phyloP scores from a whole-genome alignment of 2,888 invertebrate species.

The Eudasyphora cyanicolor region DNA sequence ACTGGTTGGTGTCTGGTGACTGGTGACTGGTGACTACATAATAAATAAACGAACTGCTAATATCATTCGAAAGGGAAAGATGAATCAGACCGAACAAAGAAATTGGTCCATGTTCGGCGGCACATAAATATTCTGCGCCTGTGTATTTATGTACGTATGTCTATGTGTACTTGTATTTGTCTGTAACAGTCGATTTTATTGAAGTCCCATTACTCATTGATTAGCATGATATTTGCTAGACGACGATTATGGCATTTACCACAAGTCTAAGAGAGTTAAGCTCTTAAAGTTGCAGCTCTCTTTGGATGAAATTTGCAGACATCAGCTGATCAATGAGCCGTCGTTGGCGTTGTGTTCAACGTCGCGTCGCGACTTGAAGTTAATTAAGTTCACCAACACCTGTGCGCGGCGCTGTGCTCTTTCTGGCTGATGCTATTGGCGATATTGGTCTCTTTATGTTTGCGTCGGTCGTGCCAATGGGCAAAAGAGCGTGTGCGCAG shows the following conservation, averaged over 20 bases:
- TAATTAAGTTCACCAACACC: constrained; percentile 63
- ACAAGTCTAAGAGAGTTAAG: neutral
- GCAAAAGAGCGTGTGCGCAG: constrained; percentile 38
- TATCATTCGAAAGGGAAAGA: constrained; percentile 15
- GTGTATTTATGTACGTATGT: too few relatives aligned
- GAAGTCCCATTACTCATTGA: constrained; percentile 50
- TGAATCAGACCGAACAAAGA: constrained; percentile 18
- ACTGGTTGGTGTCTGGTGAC: too few relatives aligned
- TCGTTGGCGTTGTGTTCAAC: constrained; percentile 20
- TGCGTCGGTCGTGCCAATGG: neutral
- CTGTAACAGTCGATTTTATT: neutral
- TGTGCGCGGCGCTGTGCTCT: constrained; percentile 19
- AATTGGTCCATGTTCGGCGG: constrained; percentile 9
- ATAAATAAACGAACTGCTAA: neutral
- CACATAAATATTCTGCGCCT: neutral
- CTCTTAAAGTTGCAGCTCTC: neutral
- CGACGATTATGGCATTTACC: neutral
- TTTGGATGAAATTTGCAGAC: neutral
- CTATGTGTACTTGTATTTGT: neutral
- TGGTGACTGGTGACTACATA: too few relatives aligned
- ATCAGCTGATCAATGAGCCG: constrained; percentile 1
- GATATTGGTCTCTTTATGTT: neutral
- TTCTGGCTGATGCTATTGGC: neutral
- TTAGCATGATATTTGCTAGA: constrained; percentile 31
- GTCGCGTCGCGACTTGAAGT: too few relatives aligned